A percentile compares a stretch with the other conserved stretches of the same genome.
phyloP scores from a whole-genome alignment of 2,797 vertebrate species.

The Potorous gilbertii region DNA sequence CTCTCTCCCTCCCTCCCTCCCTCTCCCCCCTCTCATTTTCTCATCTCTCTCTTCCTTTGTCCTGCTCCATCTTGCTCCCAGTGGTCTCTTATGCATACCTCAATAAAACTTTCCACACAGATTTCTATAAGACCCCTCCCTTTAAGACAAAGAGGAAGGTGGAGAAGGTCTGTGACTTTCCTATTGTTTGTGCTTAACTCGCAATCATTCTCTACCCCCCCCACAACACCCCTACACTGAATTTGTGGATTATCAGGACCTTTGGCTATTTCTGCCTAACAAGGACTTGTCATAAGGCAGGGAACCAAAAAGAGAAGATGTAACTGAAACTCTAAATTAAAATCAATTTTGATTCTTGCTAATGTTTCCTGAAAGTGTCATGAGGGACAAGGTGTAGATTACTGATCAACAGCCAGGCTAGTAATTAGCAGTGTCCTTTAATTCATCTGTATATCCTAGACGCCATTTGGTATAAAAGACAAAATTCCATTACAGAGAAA shows the following conservation, averaged over 20 bases:
- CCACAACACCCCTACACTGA: background rate
- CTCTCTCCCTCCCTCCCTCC: background rate
- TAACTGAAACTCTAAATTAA: conserved; percentile 15
- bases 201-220: background rate
- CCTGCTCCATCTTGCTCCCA: background rate
- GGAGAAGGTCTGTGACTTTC: background rate
- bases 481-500: background rate
- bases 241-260: background rate
- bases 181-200: conserved; percentile 37
- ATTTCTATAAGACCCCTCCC: background rate
- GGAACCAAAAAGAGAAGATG: background rate
- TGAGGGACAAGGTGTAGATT: background rate
- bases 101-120: background rate
- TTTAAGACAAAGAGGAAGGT: background rate
- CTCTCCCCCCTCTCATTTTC: background rate
- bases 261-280: conserved; percentile 20
- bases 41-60: conserved; percentile 16
- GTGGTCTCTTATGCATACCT: background rate
- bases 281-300: background rate
- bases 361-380: background rate
- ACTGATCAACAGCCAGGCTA: background rate
- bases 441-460: conserved; percentile 8
- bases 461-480: background rate
- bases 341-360: background rate
- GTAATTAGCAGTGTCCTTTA: conserved; percentile 7